Evolutionary conservation across 92 coral and sea anemone species (phyloP).

Genomic region (Micromussa lordhowensis): DNA sequence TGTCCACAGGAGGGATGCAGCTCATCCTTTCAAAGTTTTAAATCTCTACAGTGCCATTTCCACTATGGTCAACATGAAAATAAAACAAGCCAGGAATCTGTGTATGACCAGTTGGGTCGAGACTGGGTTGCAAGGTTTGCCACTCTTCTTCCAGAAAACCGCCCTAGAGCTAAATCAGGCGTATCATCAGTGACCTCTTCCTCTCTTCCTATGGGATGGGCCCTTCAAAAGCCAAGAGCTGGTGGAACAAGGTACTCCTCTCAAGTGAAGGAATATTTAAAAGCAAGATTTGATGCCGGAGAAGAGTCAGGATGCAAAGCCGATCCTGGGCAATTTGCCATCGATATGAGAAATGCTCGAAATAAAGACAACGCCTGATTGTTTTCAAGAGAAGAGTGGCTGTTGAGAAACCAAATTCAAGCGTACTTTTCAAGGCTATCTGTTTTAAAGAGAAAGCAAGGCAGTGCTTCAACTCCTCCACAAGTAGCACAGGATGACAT

Average conservation of each 20-base stretch:
- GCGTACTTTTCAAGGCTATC: conserved; percentile 36
- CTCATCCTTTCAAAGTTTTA: conserved; percentile 23
- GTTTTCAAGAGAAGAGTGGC: conserved; percentile 45
- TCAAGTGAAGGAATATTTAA: conserved; percentile 35
- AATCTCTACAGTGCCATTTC: conserved; percentile 51
- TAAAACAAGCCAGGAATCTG: conserved; percentile 29
- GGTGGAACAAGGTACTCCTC: conserved; percentile 37
- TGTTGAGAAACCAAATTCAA: conserved; percentile 39
- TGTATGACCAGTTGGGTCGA: conserved; percentile 58
- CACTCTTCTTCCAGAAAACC: conserved; percentile 38
- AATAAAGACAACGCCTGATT: conserved; percentile 23
- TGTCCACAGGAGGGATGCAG: conserved; percentile 51
- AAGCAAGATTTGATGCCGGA: conserved; percentile 50
- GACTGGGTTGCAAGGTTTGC: conserved; percentile 57
- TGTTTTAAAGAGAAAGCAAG: conserved; percentile 36
- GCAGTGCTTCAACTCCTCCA: not conserved
- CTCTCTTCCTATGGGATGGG: conserved; percentile 56
- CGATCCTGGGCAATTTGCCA: conserved; percentile 25
- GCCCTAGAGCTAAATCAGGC: conserved; percentile 1
- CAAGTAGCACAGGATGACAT: not conserved
- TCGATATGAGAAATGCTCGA: conserved; percentile 48
- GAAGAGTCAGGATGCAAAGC: conserved; percentile 48
- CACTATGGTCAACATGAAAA: conserved; percentile 42
- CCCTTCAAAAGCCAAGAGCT: conserved; percentile 48
- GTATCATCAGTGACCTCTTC: not conserved